A percentile compares a stretch with the other conserved stretches of the same genome.
Evolutionary conservation across 1,140 invertebrate genomes (phyloP).

Genomic region (Lithobius niger): DNA sequence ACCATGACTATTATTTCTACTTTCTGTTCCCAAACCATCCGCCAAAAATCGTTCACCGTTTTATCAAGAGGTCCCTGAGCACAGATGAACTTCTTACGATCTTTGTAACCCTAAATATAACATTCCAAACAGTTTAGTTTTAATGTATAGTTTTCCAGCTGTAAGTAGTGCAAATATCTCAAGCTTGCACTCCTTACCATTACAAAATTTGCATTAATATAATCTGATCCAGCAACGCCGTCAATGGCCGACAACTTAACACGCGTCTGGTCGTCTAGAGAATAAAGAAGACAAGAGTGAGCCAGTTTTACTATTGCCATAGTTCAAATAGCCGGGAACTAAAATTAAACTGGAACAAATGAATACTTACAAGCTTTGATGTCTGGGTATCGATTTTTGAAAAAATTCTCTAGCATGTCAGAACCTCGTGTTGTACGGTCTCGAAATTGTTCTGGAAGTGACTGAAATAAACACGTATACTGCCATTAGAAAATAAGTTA

Average conservation of each 20-base stretch:
- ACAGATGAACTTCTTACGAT: conserved; percentile 85
- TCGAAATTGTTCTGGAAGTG: conserved; percentile 68
- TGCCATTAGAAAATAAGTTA: too few species aligned
- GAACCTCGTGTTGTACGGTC: conserved; percentile 74
- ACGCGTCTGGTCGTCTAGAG: conserved; percentile 71
- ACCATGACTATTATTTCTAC: conserved; percentile 85
- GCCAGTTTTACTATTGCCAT: too few species aligned
- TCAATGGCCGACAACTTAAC: conserved; percentile 62
- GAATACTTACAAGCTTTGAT: conserved; percentile 30
- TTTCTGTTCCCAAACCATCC: conserved; percentile 94
- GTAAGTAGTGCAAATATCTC: too few species aligned
- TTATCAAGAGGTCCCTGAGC: conserved; percentile 83
- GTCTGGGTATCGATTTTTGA: conserved; percentile 33
- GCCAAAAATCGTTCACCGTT: conserved; percentile 90
- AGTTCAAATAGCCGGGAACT: too few species aligned
- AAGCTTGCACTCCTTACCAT: too few species aligned
- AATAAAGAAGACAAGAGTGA: too few species aligned
- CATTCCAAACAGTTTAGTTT: too few species aligned
- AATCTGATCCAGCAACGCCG: conserved; percentile 55
- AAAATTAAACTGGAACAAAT: too few species aligned
- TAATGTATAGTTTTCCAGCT: too few species aligned
- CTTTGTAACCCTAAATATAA: conserved; percentile 64
- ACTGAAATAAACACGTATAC: conserved; percentile 24
- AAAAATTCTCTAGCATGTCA: conserved; percentile 69
- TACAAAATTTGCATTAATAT: conserved; percentile 88